phyloP scores from a whole-genome alignment of 2,113 vertebrate species.

The Phrynocephalus versicolor region DNA sequence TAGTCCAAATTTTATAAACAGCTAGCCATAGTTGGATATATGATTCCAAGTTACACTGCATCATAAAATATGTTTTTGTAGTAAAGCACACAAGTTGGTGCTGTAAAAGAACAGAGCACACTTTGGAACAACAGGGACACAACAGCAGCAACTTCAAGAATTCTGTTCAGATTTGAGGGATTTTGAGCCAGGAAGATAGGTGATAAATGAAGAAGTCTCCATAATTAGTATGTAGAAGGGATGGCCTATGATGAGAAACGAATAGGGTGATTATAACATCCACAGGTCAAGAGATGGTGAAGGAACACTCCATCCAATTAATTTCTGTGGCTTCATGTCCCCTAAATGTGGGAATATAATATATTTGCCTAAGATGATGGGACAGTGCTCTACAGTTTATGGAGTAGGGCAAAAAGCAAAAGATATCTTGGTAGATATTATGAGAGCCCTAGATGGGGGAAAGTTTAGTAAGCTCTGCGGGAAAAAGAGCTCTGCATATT shows the following conservation, averaged over 20 bases:
- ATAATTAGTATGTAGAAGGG: neutral
- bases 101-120: neutral
- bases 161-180: neutral
- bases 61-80: neutral
- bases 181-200: neutral
- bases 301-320: neutral
- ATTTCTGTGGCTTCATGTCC: no score
- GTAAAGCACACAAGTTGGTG: neutral
- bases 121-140: neutral
- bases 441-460: neutral
- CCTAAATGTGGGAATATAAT: no score
- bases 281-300: neutral
- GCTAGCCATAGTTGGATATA: no score
- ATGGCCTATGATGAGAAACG: constrained; percentile 13
- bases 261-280: neutral
- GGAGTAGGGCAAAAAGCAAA: neutral
- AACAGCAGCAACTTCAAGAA: neutral
- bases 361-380: no score
- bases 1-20: neutral
- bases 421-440: neutral
- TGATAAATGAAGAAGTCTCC: neutral
- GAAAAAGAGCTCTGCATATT: no score
- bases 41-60: neutral
- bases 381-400: no score
- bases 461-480: neutral